Conservation (phyloP, 1,140 invertebrate genomes). For the Zaprionus ghesquierei region DNA sequence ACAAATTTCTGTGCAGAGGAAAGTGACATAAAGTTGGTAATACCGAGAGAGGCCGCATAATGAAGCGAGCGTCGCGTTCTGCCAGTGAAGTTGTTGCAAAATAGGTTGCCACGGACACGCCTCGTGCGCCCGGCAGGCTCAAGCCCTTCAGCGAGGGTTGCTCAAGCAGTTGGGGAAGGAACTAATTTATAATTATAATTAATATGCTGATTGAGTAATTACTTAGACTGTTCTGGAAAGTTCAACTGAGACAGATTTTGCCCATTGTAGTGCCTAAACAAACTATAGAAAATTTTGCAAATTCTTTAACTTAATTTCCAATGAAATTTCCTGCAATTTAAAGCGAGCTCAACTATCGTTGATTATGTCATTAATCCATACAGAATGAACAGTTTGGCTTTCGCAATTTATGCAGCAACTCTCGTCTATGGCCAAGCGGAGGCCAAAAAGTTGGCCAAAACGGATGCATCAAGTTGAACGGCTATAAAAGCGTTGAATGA, state of each 20-base stretch:
- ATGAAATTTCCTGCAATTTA: not conserved
- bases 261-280: no score
- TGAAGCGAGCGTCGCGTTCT: conserved; percentile 46
- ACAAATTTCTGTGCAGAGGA: conserved; percentile 31
- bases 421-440: conserved; percentile 20
- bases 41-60: conserved; percentile 52
- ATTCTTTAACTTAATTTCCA: not conserved
- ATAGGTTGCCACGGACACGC: conserved; percentile 6
- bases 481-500: conserved; percentile 77
- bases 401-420: conserved; percentile 39
- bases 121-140: not conserved
- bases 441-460: conserved; percentile 68
- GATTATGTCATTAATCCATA: not conserved
- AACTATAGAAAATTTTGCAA: not conserved
- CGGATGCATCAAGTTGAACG: conserved; percentile 75
- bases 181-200: not conserved
- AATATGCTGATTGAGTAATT: not conserved
- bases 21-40: conserved; percentile 68
- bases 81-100: conserved; percentile 23
- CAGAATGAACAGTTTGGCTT: no score
- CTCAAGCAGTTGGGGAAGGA: not conserved
- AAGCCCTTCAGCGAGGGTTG: conserved; percentile 12
- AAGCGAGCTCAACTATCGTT: not conserved
- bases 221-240: not conserved
- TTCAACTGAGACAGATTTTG: no score